Evolutionary conservation across 2,888 invertebrate species (phyloP).

Genomic region (Eilema caniola): DNA sequence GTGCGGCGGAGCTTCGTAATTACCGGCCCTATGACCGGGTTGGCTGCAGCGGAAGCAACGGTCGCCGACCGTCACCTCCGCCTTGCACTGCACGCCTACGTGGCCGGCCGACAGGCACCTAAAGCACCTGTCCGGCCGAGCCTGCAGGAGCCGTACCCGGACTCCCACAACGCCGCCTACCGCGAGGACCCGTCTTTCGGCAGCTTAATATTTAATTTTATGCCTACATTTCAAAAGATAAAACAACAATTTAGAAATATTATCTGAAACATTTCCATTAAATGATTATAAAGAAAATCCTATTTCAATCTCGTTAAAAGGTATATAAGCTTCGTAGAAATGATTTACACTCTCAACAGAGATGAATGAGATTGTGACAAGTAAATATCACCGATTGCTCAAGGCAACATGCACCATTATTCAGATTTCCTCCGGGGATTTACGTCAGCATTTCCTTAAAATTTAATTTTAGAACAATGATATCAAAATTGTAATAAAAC

Average conservation of each 20-base stretch:
- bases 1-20: too few relatives aligned
- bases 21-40: too few relatives aligned
- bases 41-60: too few relatives aligned
- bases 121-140: too few relatives aligned
- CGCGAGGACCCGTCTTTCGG: too few relatives aligned
- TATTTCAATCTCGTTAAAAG: slow-evolving; percentile 31
- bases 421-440: slow-evolving; percentile 39
- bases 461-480: slow-evolving; percentile 11
- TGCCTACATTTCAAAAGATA: too few relatives aligned
- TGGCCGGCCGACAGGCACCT: too few relatives aligned
- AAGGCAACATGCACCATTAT: slow-evolving; percentile 26
- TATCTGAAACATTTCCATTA: slow-evolving; percentile 11
- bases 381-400: slow-evolving; percentile 26
- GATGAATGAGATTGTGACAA: slow-evolving; percentile 31
- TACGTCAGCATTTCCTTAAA: slow-evolving; percentile 16
- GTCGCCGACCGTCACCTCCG: too few relatives aligned
- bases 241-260: not conserved
- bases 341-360: slow-evolving; percentile 29
- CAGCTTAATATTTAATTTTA: too few relatives aligned
- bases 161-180: too few relatives aligned
- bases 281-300: not conserved
- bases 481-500: not conserved
- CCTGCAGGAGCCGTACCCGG: too few relatives aligned
- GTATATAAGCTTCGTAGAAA: slow-evolving; percentile 16
- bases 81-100: too few relatives aligned